phyloP scores from a whole-genome alignment of 2,113 vertebrate species.

The Columbina picui region DNA sequence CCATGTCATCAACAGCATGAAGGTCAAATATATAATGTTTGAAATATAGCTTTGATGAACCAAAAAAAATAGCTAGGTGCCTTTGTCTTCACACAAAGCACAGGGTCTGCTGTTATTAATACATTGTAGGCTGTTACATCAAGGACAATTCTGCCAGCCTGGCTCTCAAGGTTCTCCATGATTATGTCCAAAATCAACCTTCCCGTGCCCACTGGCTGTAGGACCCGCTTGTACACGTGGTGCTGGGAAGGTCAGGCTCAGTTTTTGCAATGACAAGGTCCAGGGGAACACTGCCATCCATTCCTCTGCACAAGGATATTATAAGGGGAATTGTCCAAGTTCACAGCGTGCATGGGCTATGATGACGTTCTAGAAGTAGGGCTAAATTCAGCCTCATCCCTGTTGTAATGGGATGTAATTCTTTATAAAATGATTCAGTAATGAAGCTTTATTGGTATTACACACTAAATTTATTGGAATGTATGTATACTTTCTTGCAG shows the following conservation, averaged over 20 bases:
- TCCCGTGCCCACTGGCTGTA: background rate
- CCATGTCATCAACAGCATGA: background rate
- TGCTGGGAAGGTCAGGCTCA: background rate
- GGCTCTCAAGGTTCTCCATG: background rate
- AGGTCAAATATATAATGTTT: background rate
- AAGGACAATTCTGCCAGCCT: background rate
- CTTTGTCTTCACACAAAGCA: background rate
- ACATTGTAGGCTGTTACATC: background rate
- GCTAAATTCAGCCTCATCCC: background rate
- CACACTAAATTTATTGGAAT: background rate
- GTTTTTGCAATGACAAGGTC: background rate
- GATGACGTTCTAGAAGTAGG: background rate
- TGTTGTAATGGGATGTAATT: background rate
- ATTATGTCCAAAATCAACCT: background rate
- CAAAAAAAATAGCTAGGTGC: background rate
- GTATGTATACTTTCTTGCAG: background rate
- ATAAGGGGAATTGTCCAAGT: background rate
- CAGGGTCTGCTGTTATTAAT: background rate
- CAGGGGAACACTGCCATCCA: background rate
- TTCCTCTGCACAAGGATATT: background rate
- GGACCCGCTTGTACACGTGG: background rate
- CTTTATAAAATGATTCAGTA: background rate
- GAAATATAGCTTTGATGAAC: background rate
- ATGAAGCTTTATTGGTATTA: background rate
- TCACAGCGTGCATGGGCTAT: fast-evolving